Evolutionary conservation across 2,888 invertebrate genomes (phyloP).

Genomic region (Drosophila quinaria): DNA sequence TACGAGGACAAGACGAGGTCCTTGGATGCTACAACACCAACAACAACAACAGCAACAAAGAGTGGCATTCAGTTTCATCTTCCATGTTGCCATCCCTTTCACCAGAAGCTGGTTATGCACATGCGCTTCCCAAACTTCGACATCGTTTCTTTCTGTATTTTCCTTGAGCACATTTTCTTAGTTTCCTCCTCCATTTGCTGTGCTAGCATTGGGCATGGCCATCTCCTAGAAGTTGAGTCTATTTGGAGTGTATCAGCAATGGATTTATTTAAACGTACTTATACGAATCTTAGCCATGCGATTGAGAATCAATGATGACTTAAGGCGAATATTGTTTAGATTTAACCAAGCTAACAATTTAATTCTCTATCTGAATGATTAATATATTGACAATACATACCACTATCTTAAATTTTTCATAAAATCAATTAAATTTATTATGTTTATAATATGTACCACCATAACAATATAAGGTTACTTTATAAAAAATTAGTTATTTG

Average conservation of each 20-base stretch:
- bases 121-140: slow-evolving; percentile 71
- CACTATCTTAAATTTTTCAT: too few species aligned
- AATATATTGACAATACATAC: too few species aligned
- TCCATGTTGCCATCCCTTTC: slow-evolving; percentile 64
- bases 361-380: neutral
- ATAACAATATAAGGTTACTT: too few species aligned
- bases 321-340: neutral
- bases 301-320: slow-evolving; percentile 11
- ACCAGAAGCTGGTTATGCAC: slow-evolving; percentile 72
- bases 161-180: slow-evolving; percentile 30
- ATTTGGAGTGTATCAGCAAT: slow-evolving; percentile 54
- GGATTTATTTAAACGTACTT: slow-evolving; percentile 47
- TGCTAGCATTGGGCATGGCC: slow-evolving; percentile 8
- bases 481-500: too few species aligned
- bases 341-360: neutral
- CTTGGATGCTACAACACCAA: slow-evolving; percentile 18
- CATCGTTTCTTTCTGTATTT: slow-evolving; percentile 12
- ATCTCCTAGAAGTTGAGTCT: slow-evolving; percentile 43
- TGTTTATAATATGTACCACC: too few species aligned
- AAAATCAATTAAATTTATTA: too few species aligned
- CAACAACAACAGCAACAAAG: slow-evolving; percentile 24
- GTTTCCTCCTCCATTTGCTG: slow-evolving; percentile 17
- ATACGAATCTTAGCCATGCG: neutral
- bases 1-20: slow-evolving; percentile 31
- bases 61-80: slow-evolving; percentile 67